These are phyloP conservation scores for Timandra comae DNA, from an alignment of 2,888 invertebrate genomes.

Conservation along the genomic window DNA sequence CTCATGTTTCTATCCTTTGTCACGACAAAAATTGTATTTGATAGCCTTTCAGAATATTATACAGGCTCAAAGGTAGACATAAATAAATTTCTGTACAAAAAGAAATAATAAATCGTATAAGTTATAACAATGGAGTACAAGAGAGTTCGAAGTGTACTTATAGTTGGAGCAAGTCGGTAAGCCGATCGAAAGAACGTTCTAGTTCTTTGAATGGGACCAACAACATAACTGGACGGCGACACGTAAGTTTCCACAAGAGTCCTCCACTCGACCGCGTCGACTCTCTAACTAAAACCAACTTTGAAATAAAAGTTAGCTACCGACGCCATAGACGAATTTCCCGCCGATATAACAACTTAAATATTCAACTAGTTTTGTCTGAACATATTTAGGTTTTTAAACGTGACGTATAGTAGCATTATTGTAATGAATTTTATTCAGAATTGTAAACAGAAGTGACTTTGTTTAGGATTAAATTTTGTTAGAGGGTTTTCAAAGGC, in stretches of 20 bases:
- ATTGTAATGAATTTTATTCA: too few species aligned
- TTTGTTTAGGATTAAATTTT: too few species aligned
- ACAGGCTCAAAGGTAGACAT: slow-evolving; percentile 25
- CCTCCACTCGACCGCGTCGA: slow-evolving; percentile 14
- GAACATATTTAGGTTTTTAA: too few species aligned
- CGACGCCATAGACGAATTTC: slow-evolving; percentile 22
- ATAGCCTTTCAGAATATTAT: slow-evolving; percentile 38
- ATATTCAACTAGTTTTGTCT: too few species aligned
- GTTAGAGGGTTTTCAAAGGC: too few species aligned
- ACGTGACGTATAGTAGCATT: too few species aligned
- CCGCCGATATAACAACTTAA: too few species aligned
- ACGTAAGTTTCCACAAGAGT: slow-evolving; percentile 43
- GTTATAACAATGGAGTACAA: slow-evolving; percentile 50
- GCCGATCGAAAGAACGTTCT: slow-evolving; percentile 63
- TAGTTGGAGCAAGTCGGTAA: slow-evolving; percentile 64
- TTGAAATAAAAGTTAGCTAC: slow-evolving; percentile 31
- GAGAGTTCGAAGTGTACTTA: slow-evolving; percentile 45
- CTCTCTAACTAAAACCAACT: slow-evolving; percentile 42
- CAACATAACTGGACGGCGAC: slow-evolving; percentile 54
- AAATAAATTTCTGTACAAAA: slow-evolving; percentile 18
- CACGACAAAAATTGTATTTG: slow-evolving; percentile 42
- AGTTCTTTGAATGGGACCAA: slow-evolving; percentile 57
- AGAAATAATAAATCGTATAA: slow-evolving; percentile 34
- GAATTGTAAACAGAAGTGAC: too few species aligned
- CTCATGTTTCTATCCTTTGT: slow-evolving; percentile 41